Conservation (phyloP, 2,888 invertebrate species). For the Caradrina kadenii region DNA sequence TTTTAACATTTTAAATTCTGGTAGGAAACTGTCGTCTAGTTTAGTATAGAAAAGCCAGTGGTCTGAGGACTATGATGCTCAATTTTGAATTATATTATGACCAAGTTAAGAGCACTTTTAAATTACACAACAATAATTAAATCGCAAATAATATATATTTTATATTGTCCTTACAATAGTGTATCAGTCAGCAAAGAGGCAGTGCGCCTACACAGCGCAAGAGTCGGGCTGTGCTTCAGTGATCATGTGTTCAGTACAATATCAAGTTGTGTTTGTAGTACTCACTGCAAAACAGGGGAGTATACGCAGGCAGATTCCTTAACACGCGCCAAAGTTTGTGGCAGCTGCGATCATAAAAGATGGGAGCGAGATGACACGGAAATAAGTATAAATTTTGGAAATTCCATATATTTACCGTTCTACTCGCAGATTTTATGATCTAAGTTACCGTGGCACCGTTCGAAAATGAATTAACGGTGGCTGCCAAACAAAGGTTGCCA, state of each 20-base stretch:
- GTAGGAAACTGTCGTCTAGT: not conserved
- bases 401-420: not conserved
- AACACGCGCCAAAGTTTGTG: not conserved
- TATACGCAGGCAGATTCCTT: not conserved
- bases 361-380: not conserved
- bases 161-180: too few species aligned
- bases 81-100: conserved; percentile 3
- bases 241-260: not conserved
- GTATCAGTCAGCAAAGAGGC: too few species aligned
- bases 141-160: not conserved
- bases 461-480: not conserved
- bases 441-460: not conserved
- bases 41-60: not conserved
- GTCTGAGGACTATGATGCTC: conserved; percentile 9
- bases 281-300: conserved; percentile 3
- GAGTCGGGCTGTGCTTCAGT: conserved; percentile 9
- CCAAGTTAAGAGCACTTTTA: not conserved
- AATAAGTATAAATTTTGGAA: not conserved
- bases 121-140: not conserved
- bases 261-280: not conserved
- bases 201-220: not conserved
- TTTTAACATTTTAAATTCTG: not conserved
- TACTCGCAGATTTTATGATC: not conserved
- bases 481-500: not conserved
- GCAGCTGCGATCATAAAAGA: not conserved